phyloP scores from a whole-genome alignment of 2,113 vertebrate genomes.

The Ctenomys sociabilis region DNA sequence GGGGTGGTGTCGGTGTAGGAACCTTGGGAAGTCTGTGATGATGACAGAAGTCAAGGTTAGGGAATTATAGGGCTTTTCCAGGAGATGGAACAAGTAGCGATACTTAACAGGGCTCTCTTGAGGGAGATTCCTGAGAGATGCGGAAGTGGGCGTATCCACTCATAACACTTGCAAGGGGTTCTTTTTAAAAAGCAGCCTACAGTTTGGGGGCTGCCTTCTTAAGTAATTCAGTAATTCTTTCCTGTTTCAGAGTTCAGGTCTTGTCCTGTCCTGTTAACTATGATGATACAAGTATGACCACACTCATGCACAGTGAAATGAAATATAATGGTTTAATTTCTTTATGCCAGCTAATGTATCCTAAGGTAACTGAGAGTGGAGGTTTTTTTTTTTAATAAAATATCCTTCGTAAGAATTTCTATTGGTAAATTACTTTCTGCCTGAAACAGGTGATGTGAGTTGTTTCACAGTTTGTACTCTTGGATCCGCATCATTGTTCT shows the following conservation, averaged over 20 bases:
- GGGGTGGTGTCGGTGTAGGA: not conserved
- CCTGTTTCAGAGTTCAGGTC: not conserved
- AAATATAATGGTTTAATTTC: not conserved
- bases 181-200: not conserved
- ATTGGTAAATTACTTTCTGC: not conserved
- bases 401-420: not conserved
- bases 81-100: constrained; percentile 26
- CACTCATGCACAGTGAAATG: not conserved
- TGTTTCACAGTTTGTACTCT: not conserved
- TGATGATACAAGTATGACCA: not conserved
- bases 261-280: not conserved
- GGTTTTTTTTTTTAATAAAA: not conserved
- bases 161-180: not conserved
- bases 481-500: not conserved
- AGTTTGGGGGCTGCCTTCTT: not conserved
- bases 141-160: not conserved
- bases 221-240: not conserved
- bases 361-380: not conserved
- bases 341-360: not conserved
- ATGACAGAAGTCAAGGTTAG: not conserved
- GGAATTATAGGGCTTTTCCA: constrained; percentile 63
- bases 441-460: not conserved
- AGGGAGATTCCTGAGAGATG: constrained; percentile 36
- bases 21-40: not conserved
- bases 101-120: constrained; percentile 36